phyloP scores from a whole-genome alignment of 2,113 vertebrate genomes.

The Corapipo altera region DNA sequence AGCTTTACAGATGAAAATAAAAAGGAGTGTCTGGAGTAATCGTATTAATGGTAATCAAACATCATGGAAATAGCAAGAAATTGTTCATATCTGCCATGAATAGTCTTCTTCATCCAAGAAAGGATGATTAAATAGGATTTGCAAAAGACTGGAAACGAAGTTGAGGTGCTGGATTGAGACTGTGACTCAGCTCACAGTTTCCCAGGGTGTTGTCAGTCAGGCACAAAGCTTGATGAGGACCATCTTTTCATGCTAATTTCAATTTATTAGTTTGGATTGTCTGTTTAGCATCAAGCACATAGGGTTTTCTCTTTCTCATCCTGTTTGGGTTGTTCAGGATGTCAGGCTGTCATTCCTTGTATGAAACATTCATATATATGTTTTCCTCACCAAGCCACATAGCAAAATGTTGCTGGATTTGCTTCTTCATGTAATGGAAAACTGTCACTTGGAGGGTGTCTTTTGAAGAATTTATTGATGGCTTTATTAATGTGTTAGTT shows the following conservation, averaged over 20 bases:
- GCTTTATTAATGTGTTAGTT: background rate
- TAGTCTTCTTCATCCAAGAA: background rate
- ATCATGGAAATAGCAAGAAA: background rate
- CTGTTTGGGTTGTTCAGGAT: constrained; percentile 25
- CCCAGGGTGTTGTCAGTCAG: background rate
- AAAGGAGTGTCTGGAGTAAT: background rate
- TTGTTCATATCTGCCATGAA: background rate
- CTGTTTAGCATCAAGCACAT: background rate
- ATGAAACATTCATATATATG: background rate
- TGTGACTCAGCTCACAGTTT: background rate
- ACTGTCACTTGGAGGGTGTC: background rate
- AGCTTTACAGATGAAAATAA: background rate
- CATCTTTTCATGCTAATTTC: background rate
- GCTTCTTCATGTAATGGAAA: background rate
- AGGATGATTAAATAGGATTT: background rate
- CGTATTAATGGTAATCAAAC: background rate
- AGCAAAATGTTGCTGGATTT: background rate
- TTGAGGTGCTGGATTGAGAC: background rate
- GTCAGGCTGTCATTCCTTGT: background rate
- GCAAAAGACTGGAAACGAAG: background rate
- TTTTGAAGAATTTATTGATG: background rate
- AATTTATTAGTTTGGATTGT: background rate
- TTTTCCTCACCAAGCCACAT: background rate
- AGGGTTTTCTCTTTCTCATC: background rate
- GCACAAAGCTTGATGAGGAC: background rate